phyloP scores from a whole-genome alignment of 1,140 invertebrate genomes.

The Brachionus manjavacas region DNA sequence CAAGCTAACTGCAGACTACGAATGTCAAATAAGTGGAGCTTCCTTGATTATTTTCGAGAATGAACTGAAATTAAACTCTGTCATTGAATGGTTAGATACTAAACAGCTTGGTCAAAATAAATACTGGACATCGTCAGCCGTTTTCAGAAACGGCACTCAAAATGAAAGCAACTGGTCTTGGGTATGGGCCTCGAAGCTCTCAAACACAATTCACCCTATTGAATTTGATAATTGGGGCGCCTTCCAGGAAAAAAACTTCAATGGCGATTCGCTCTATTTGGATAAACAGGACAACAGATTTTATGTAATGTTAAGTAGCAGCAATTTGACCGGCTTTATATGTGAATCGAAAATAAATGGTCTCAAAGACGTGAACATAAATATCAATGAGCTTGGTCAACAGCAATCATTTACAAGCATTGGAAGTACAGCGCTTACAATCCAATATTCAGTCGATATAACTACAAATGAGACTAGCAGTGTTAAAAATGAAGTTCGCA shows the following conservation, averaged over 20 bases:
- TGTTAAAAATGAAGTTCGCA: conserved; percentile 3
- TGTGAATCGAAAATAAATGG: background rate
- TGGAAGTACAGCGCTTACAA: background rate
- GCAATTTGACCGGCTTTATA: conserved; percentile 16
- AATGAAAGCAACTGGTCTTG: conserved; percentile 14
- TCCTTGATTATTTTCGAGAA: background rate
- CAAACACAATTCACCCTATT: background rate
- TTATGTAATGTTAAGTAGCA: background rate
- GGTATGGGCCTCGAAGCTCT: background rate
- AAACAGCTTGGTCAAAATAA: background rate
- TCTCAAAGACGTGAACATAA: background rate
- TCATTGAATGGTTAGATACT: background rate
- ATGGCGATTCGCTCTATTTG: background rate
- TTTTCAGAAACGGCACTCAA: background rate
- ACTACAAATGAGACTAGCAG: background rate
- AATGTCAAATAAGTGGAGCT: conserved; percentile 1
- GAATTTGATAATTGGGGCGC: background rate
- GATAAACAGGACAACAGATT: background rate
- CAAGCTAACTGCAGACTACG: background rate
- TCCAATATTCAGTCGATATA: background rate
- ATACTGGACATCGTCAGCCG: background rate
- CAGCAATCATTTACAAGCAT: background rate
- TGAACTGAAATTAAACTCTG: background rate
- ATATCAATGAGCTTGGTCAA: background rate
- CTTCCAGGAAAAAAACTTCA: background rate